Evolutionary conservation across 2,888 invertebrate genomes (phyloP), one percentile per base, ranked within the genome.

Genomic region (Panorpa germanica): DNA sequence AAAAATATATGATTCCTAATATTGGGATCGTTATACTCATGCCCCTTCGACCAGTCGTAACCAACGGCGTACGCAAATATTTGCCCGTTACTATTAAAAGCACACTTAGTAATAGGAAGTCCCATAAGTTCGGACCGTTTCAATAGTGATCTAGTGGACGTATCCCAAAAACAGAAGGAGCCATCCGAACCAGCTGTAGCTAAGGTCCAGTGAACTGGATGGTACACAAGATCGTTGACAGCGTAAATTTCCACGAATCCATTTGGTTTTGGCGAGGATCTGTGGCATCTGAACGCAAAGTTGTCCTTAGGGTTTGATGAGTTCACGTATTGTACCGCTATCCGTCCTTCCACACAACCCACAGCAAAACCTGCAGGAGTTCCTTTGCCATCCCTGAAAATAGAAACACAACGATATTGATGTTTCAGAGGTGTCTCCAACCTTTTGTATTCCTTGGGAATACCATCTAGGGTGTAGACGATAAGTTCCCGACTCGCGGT

Each of bases 1-100:
- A 98, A 63, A 56, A 85, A 95, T 42, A 99, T 95, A 50, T 78
- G 82, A 46, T 85, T 88, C 55, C 95, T 96, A 60, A 93, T 93
- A 39, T 78, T 69, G 1, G 88, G 78, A 54, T 88, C 93, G 53
- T 80, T 85, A 49, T 73, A 85, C 52, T 93, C 91, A 47, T 91
- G 86, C 1, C 93, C 93, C 80, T 93, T 93, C 29, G 93, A 91
- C 98, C 98, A 99, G 59, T 98, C 98, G 50, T 98, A 99, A 38
- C 93, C 88, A 13, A 88, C 82, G 3, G 95, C 73, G 54, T 96
- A 98, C 0, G 95, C 96, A 56, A 98, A 95, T 43, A 98, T 90
- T 53, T 93, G 88, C 3, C 98, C 98, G 50, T 76, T 83, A 43
- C 82, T 77, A 58, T 93, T 95, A 54, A 99, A 93, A 39, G 83